Conservation (phyloP, 92 coral and sea anemone genomes). For the Umimayanthus chanpuru region DNA sequence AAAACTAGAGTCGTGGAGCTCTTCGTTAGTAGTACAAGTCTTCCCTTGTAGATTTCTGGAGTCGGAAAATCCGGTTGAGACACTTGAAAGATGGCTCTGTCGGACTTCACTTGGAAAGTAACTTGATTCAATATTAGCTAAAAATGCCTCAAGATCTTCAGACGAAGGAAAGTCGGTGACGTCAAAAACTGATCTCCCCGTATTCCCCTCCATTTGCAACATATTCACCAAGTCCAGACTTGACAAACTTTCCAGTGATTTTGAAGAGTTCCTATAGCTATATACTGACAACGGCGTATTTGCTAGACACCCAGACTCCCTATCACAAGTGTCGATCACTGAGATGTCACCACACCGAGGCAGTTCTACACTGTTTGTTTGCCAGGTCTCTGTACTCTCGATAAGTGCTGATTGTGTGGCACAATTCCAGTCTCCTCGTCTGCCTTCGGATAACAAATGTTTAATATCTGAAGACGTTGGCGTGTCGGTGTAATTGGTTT, state of each 20-base stretch:
- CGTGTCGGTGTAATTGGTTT: neutral
- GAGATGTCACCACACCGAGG: constrained; percentile 1
- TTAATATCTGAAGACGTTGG: neutral
- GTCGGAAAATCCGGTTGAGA: neutral
- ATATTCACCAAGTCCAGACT: neutral
- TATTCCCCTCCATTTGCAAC: neutral
- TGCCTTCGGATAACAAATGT: neutral
- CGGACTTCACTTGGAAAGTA: neutral
- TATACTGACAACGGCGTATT: neutral
- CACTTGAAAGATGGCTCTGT: neutral
- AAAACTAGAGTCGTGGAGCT: neutral
- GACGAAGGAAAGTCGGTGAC: constrained; percentile 67
- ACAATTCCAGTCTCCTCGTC: neutral
- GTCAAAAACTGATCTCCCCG: neutral
- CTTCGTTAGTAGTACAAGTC: too few species aligned
- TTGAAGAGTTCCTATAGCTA: neutral
- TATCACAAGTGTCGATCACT: neutral
- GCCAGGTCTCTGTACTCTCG: neutral
- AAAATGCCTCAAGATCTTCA: constrained; percentile 70
- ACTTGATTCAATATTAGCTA: constrained; percentile 61
- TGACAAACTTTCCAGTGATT: neutral
- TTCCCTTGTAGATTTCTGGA: neutral
- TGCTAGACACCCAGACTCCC: neutral
- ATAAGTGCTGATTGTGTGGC: neutral
- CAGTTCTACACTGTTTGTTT: constrained; percentile 5